phyloP scores from a whole-genome alignment of 2,797 vertebrate species.

The Ispidina picta region DNA sequence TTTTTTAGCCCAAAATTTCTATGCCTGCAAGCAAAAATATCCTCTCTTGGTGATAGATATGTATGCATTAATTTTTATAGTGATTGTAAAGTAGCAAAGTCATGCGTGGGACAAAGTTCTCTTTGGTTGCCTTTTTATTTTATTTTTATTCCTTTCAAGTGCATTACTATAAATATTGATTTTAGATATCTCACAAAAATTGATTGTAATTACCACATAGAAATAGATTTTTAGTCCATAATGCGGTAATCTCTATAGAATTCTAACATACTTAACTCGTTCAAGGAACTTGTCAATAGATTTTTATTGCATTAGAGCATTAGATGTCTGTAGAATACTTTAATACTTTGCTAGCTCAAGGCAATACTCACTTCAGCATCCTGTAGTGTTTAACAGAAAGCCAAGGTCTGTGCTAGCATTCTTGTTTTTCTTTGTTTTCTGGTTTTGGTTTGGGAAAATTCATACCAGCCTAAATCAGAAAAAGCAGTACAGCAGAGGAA shows the following conservation, averaged over 20 bases:
- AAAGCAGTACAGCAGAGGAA: background rate
- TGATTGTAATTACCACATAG: background rate
- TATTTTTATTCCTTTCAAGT: background rate
- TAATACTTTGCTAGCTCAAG: constrained; percentile 6
- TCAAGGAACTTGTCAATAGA: background rate
- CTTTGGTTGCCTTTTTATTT: background rate
- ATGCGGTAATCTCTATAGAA: background rate
- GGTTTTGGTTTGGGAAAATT: background rate
- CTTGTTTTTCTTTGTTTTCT: constrained; percentile 3
- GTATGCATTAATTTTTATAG: background rate
- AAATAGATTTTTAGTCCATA: constrained; percentile 45
- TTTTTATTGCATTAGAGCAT: background rate
- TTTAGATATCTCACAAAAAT: constrained; percentile 19
- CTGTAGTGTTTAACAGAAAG: background rate
- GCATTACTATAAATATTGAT: background rate
- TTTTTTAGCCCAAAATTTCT: background rate
- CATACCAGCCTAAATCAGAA: background rate
- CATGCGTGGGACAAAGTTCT: background rate
- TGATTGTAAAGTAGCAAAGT: background rate
- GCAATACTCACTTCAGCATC: background rate
- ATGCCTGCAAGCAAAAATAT: background rate
- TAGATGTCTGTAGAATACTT: background rate
- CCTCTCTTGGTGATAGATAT: background rate
- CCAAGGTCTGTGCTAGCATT: background rate
- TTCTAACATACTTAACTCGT: constrained; percentile 13